Base-by-base conservation (phyloP, 2,888 invertebrate genomes). In the Hoplodrina blanda region DNA sequence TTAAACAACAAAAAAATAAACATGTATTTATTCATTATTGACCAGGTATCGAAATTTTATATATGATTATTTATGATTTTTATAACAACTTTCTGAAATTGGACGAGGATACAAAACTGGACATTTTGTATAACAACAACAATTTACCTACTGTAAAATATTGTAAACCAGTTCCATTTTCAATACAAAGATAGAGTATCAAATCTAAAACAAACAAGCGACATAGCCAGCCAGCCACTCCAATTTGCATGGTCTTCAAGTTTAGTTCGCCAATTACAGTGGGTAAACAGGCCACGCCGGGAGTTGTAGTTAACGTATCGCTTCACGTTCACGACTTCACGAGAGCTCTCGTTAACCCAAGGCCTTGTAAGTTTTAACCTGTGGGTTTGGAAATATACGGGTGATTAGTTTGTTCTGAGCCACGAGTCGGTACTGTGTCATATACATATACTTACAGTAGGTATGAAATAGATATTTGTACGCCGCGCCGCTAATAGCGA, bases 291-390 rank as follows among this genome's bases (percentile, higher is more conserved):
- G 37, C 62, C 50, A 65, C 50, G 68, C 19, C 41, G 60, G 33
- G 64, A 8, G 20, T 61, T 65, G 53, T 67, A 73, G 75, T 77
- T 82, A 71, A 62, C 69, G 61, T 69, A 74, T 74, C 74, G 76
- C 78, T 74, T 67, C 69, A 57, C 79, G 73, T 79, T 83, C 70
- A 46, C 46, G 17, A 46, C 63, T 57, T 46, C 37, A 78, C 69
- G 73, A 80, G 70, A 71, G 61, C 70, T 80, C 79, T 82, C 76
- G 74, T 84, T 83, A 78, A 66, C 73, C 59, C 69, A 44, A 69
- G 65, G 44, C 71, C 64, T 69, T 69, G 33, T 56, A 81, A 82
- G 81, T 85, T 86, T 83, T 81, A 72, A 61, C 62, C 62, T 33
- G 57, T 41, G 57, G 17, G 49, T 59, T 63, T 46, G 19, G 4